Evolutionary conservation across 2,797 vertebrate species (phyloP).

Genomic region (Neoniphon sammara): DNA sequence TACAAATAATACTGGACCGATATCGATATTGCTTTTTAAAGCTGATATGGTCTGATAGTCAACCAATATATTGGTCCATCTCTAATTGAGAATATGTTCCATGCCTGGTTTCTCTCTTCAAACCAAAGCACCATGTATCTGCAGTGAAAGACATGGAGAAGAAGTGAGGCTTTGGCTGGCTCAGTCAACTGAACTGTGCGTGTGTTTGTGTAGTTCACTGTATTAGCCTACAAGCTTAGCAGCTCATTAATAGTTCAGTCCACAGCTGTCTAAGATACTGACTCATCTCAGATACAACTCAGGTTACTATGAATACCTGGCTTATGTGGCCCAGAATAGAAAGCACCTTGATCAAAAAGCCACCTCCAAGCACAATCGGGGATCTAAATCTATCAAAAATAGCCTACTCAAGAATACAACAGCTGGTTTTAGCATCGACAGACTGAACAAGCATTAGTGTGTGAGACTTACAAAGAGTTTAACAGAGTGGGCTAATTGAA

Average conservation of each 20-base stretch:
- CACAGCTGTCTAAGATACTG: constrained; percentile 47
- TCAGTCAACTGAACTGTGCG: background rate
- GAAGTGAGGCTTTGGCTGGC: too few species aligned
- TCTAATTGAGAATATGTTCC: too few species aligned
- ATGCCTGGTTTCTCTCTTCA: too few species aligned
- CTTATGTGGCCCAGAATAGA: constrained; percentile 54
- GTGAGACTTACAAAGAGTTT: background rate
- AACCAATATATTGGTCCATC: too few species aligned
- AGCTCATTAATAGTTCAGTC: constrained; percentile 27
- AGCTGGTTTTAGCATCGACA: background rate
- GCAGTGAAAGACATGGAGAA: too few species aligned
- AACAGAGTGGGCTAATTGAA: constrained; percentile 29
- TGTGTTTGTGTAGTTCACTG: constrained; percentile 10
- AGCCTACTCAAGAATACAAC: constrained; percentile 1
- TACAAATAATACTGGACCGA: too few species aligned
- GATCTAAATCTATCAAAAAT: constrained; percentile 49
- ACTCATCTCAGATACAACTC: constrained; percentile 20
- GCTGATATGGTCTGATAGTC: too few species aligned
- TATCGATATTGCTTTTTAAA: too few species aligned
- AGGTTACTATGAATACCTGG: constrained; percentile 44
- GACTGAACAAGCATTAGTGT: background rate
- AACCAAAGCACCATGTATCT: too few species aligned
- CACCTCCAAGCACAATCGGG: constrained; percentile 21
- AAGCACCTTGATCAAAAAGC: constrained; percentile 41
- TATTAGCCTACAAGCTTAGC: constrained; percentile 48